These are phyloP conservation scores for Toxotes chatareus DNA, from an alignment of 2,113 vertebrate genomes.

Conservation along the genomic window DNA sequence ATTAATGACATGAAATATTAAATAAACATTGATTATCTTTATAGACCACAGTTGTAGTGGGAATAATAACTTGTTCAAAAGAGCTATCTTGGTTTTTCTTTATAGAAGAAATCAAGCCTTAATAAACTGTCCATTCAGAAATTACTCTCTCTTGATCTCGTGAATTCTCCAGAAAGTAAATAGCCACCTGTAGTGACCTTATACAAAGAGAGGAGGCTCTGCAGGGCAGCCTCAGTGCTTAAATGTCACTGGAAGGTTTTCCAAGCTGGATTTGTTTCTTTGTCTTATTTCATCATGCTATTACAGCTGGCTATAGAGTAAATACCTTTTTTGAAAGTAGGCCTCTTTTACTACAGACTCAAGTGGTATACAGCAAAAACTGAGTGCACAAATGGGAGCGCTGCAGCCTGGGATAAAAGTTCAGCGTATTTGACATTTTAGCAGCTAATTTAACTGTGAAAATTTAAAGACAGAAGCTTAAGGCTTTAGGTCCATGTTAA, in stretches of 20 bases:
- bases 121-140: constrained; percentile 93
- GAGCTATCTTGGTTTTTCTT: constrained; percentile 84
- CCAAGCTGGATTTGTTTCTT: constrained; percentile 6
- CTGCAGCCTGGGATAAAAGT: not conserved
- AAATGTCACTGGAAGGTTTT: constrained; percentile 45
- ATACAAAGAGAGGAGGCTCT: constrained; percentile 18
- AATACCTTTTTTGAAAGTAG: not conserved
- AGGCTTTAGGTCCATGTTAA: not conserved
- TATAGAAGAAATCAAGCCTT: constrained; percentile 92
- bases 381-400: not conserved
- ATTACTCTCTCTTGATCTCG: constrained; percentile 69
- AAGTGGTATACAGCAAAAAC: not conserved
- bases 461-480: not conserved
- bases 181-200: constrained; percentile 31
- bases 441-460: not conserved
- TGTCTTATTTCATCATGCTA: not conserved
- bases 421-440: not conserved
- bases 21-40: constrained; percentile 79
- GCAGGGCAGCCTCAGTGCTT: constrained; percentile 10
- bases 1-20: constrained; percentile 70
- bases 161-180: constrained; percentile 45
- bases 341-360: not conserved
- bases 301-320: not conserved
- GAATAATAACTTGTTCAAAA: constrained; percentile 84
- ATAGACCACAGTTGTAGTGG: constrained; percentile 86